Conservation (phyloP, 2,888 invertebrate species). For the Panorpa germanica region DNA sequence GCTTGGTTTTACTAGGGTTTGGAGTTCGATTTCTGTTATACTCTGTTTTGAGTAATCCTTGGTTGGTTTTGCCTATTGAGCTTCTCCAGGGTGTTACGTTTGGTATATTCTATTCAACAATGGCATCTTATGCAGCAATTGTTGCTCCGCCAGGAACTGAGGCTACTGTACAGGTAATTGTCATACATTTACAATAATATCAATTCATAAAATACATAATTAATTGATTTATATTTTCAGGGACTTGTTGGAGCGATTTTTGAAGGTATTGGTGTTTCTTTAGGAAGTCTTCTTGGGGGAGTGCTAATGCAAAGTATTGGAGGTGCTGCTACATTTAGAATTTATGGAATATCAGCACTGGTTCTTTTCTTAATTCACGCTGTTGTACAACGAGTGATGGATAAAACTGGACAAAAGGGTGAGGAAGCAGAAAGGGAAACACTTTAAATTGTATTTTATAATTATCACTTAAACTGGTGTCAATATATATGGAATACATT, state of each 20-base stretch:
- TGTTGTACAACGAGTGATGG: conserved; percentile 26
- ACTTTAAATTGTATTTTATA: too few species aligned
- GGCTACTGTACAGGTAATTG: conserved; percentile 60
- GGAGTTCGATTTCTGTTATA: conserved; percentile 67
- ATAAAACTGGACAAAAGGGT: too few species aligned
- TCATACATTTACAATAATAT: conserved; percentile 11
- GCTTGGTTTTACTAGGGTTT: conserved; percentile 59
- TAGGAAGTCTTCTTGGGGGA: conserved; percentile 66
- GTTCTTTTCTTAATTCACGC: conserved; percentile 37
- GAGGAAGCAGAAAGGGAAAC: too few species aligned
- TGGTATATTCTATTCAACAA: conserved; percentile 73
- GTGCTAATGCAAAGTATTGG: conserved; percentile 40
- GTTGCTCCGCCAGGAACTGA: conserved; percentile 70
- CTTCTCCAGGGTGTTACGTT: conserved; percentile 73
- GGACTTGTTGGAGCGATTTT: conserved; percentile 74
- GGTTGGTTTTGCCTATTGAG: conserved; percentile 74
- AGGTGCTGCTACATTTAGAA: conserved; percentile 47
- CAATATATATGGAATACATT: conserved; percentile 2
- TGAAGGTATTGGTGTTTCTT: conserved; percentile 68
- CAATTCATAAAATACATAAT: conserved; percentile 5
- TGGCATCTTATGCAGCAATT: conserved; percentile 74
- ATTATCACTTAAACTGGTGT: too few species aligned
- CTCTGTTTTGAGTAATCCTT: conserved; percentile 58
- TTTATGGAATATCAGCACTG: conserved; percentile 51
- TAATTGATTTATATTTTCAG: conserved; percentile 22